Evolutionary conservation across 2,113 vertebrate species (phyloP).

Genomic region (Oreotrochilus melanogaster): DNA sequence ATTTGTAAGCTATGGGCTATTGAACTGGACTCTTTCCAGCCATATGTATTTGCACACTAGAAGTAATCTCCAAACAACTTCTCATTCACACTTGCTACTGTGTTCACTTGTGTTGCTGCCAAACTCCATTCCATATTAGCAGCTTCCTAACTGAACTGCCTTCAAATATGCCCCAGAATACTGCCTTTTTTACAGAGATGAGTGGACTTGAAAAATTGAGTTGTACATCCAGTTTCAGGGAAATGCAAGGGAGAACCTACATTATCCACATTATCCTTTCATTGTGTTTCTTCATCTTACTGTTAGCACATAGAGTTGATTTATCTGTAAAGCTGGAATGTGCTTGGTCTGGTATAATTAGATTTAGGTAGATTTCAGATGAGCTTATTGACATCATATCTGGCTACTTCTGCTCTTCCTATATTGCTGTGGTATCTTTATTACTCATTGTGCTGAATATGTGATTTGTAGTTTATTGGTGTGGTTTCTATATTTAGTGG

Average conservation of each 20-base stretch:
- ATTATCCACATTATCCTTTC: background rate
- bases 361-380: slow-evolving; percentile 18
- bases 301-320: background rate
- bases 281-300: background rate
- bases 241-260: background rate
- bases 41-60: rapidly evolving
- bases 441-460: background rate
- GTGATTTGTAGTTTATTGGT: background rate
- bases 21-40: background rate
- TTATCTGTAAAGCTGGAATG: background rate
- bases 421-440: background rate
- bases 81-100: background rate
- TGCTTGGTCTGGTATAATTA: background rate
- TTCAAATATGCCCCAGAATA: background rate
- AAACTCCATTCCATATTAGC: rapidly evolving
- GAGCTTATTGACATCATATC: slow-evolving; percentile 18
- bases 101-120: background rate
- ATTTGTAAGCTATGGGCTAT: background rate
- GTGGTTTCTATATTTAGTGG: background rate
- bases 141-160: background rate
- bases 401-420: background rate
- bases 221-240: background rate
- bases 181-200: background rate
- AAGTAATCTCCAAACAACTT: background rate
- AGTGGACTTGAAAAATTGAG: background rate